A percentile compares a stretch with the other conserved stretches of the same genome.
Evolutionary conservation across 2,888 invertebrate species (phyloP).

Genomic region (Trichacis sp.): DNA sequence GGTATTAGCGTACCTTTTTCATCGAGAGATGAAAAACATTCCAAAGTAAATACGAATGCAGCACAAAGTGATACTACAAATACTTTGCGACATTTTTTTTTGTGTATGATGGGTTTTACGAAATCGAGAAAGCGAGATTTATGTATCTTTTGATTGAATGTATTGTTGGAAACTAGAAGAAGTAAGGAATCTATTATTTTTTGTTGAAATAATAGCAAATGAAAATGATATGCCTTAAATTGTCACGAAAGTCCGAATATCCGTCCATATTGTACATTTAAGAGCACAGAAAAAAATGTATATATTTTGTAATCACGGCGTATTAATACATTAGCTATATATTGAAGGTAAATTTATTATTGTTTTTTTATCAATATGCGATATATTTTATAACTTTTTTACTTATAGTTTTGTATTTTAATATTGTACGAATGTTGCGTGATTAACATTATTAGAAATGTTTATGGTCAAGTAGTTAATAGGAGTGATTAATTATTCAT

Average conservation of each 20-base stretch:
- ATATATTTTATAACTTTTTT: conserved; percentile 4
- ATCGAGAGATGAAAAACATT: background rate
- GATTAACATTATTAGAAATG: background rate
- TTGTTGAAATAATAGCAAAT: too few relatives aligned
- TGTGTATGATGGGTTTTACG: too few relatives aligned
- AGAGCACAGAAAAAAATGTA: background rate
- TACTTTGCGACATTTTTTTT: background rate
- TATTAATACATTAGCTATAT: background rate
- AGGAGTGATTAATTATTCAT: too few relatives aligned
- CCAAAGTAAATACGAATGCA: background rate
- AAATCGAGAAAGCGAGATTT: too few relatives aligned
- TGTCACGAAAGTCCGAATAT: background rate
- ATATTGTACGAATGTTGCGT: background rate
- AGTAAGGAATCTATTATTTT: too few relatives aligned
- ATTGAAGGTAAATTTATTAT: background rate
- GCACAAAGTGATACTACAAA: conserved; percentile 5
- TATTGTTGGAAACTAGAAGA: too few relatives aligned
- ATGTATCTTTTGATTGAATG: too few relatives aligned
- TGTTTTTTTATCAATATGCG: conserved; percentile 5
- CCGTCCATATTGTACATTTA: background rate
- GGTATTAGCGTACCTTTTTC: background rate
- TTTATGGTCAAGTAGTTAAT: background rate
- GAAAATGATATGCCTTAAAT: background rate
- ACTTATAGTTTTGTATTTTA: background rate
- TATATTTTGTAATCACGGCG: background rate